phyloP scores from a whole-genome alignment of 2,113 vertebrate genomes.

The Solea solea region DNA sequence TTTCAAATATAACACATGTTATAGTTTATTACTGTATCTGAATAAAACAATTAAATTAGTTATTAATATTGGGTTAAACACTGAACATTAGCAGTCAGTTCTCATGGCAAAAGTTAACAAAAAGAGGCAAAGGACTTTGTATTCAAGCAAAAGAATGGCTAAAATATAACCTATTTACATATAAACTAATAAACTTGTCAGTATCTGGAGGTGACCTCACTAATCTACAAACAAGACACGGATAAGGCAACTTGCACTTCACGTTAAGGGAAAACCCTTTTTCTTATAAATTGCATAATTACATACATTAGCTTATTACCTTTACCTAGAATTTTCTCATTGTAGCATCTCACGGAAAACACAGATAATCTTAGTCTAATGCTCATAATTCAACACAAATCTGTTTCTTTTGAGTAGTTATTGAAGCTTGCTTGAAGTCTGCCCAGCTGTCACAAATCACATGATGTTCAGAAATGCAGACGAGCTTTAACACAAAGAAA shows the following conservation, averaged over 20 bases:
- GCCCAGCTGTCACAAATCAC: conserved; percentile 46
- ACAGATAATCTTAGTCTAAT: conserved; percentile 42
- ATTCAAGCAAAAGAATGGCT: too few species aligned
- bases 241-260: neutral
- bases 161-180: too few species aligned
- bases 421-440: conserved; percentile 52
- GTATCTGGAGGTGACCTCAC: too few species aligned
- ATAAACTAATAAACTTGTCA: too few species aligned
- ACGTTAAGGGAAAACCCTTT: neutral
- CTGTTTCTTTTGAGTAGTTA: conserved; percentile 26
- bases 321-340: neutral
- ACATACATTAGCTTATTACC: neutral
- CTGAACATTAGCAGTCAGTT: too few species aligned
- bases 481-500: neutral
- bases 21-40: too few species aligned
- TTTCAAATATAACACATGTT: too few species aligned
- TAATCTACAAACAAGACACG: too few species aligned
- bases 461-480: neutral
- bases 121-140: too few species aligned
- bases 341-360: neutral
- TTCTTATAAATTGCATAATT: neutral
- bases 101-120: too few species aligned
- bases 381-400: conserved; percentile 47
- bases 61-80: too few species aligned
- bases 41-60: too few species aligned